Conservation (phyloP, 1,140 invertebrate species). For the Bathynomus jamesi region DNA sequence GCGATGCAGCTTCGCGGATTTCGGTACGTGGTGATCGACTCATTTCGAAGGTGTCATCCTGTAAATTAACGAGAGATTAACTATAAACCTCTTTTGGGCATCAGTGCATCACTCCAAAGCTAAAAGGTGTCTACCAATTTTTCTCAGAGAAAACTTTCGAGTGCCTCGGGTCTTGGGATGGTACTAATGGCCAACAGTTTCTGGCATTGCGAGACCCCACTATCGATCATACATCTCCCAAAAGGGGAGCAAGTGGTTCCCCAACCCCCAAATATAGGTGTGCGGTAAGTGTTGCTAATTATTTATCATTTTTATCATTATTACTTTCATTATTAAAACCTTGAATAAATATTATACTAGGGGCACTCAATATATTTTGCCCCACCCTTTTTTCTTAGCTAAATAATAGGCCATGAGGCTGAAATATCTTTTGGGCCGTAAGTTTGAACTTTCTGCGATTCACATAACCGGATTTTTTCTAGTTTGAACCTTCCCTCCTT, state of each 20-base stretch:
- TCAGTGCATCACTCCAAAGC: no score
- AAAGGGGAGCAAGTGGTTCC: not conserved
- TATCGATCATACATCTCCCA: slow-evolving; percentile 36
- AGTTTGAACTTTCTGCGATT: no score
- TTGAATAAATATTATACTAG: no score
- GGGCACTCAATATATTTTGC: no score
- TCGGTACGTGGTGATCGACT: slow-evolving; percentile 48
- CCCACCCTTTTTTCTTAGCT: no score
- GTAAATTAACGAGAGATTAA: no score
- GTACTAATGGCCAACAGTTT: slow-evolving; percentile 51
- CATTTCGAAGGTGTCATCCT: no score
- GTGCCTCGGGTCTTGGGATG: slow-evolving; percentile 60
- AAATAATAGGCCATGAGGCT: no score
- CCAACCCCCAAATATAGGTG: slow-evolving; percentile 56
- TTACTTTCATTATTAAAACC: not conserved
- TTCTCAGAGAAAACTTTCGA: slow-evolving; percentile 55
- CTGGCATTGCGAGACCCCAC: slow-evolving; percentile 54
- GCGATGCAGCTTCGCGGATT: slow-evolving; percentile 53
- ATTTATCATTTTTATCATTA: not conserved
- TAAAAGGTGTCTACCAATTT: slow-evolving; percentile 43
- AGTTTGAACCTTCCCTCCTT: no score
- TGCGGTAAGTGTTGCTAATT: slow-evolving; percentile 52
- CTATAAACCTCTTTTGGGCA: no score
- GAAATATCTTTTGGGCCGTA: no score
- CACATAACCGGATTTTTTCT: no score